phyloP scores from a whole-genome alignment of 53 echinoderm and acorn worm genomes.

The Temnopleurus reevesii region DNA sequence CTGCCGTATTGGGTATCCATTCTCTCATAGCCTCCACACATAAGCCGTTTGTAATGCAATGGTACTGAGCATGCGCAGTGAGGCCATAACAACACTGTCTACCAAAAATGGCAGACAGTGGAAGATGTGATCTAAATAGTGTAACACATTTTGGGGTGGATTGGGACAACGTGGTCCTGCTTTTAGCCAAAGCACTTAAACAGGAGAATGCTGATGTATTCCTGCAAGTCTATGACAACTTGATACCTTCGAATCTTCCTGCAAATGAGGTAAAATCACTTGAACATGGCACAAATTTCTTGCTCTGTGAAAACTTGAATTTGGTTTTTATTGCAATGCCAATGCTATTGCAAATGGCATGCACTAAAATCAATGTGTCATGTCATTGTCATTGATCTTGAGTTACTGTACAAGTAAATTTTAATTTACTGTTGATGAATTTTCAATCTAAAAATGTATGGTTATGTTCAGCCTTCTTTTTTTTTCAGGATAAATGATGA shows the following conservation, averaged over 20 bases:
- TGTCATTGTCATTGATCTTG: background rate
- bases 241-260: slow-evolving; percentile 64
- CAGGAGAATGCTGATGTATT: slow-evolving; percentile 68
- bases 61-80: slow-evolving; percentile 80
- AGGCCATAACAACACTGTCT: slow-evolving; percentile 87
- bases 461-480: no score
- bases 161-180: slow-evolving; percentile 56
- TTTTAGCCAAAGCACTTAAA: slow-evolving; percentile 68
- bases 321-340: background rate
- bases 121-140: slow-evolving; percentile 44
- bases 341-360: background rate
- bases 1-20: background rate
- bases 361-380: background rate
- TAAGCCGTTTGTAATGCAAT: slow-evolving; percentile 59
- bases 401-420: no score
- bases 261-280: slow-evolving; percentile 58
- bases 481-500: no score
- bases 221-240: slow-evolving; percentile 73
- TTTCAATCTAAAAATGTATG: no score
- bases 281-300: background rate
- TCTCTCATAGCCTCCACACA: background rate
- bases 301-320: background rate
- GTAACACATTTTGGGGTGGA: slow-evolving; percentile 56
- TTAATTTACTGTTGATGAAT: no score
- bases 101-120: slow-evolving; percentile 86